Evolutionary conservation across 2,888 invertebrate species (phyloP).

Genomic region (Belgica antarctica): DNA sequence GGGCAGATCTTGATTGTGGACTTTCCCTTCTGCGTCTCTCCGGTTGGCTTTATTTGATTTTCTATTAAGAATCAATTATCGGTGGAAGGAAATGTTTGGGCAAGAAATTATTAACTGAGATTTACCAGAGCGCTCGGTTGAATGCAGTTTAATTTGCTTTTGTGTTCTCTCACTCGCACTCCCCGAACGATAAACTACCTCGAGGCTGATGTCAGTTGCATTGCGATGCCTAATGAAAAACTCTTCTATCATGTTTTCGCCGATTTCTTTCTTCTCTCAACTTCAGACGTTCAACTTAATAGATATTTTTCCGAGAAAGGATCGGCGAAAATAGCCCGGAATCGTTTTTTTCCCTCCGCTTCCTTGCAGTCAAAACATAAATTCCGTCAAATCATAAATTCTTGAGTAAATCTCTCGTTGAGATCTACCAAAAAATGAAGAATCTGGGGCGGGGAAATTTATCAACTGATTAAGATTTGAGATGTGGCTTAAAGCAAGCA

Average conservation of each 20-base stretch:
- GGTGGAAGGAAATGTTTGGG: neutral
- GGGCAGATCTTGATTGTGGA: neutral
- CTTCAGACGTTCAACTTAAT: neutral
- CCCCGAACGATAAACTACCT: constrained; percentile 5
- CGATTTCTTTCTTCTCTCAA: neutral
- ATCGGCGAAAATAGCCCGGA: neutral
- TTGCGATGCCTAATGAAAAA: neutral
- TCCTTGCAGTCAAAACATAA: neutral
- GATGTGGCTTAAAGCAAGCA: neutral
- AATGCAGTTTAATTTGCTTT: constrained; percentile 22
- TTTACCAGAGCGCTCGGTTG: neutral
- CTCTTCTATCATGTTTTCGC: neutral
- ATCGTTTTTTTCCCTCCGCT: neutral
- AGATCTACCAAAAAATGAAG: no score
- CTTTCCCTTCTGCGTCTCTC: no score
- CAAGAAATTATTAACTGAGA: neutral
- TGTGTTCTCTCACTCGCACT: neutral
- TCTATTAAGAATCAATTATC: constrained; percentile 9
- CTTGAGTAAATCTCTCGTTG: neutral
- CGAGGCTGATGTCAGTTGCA: constrained; percentile 12
- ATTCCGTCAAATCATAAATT: neutral
- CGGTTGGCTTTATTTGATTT: neutral
- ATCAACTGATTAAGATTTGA: constrained; percentile 6
- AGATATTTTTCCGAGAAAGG: neutral
- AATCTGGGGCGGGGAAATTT: neutral